Evolutionary conservation across 2,888 invertebrate genomes (phyloP), one percentile per base, ranked within the genome.

Genomic region (Euphydryas editha): DNA sequence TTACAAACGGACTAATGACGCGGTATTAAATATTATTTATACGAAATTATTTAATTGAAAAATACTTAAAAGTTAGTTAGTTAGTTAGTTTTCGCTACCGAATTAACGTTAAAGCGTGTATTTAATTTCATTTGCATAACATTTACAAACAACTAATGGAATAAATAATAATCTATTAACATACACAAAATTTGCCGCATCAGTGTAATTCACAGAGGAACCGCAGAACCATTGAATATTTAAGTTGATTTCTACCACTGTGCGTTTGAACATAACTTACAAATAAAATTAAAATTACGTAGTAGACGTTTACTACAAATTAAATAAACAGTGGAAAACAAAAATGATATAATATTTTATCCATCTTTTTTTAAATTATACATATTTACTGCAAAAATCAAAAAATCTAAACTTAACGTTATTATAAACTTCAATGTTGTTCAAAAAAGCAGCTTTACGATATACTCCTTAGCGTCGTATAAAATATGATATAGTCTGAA

Each of bases 161-260:
- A 55, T 60, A 56, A 56, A 63, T 65, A 60, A 59, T 59, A 54
- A 65, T 49, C 37, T 47, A n/a, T 37, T 42, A 65, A n/a, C 18
- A 59, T 55, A 55, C 36, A 59, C 59, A 24, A 59, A 64, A 55
- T 55, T 24, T 42, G 56, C 39, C 36, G 49, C 56, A 55, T 51
- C 57, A 46, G 64, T 64, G 47, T 61, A 58, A 61, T 57, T 66
- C 39, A 60, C 65, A 58, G 54, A 63, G 63, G 59, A 60, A 49
- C 63, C 63, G 56, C 63, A 60, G 37, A 61, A 60, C 49, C 64
- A 60, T 63, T 67, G 59, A 68, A 68, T 68, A 68, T 68, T 68
- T 60, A 68, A 68, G 64, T 68, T 64, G 57, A 68, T 68, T 68
- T 68, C 39, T 59, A 51, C 49, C 51, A 44, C 56, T 57, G 49